Conservation (phyloP, 1,140 invertebrate species). For the Papilio helenus region DNA sequence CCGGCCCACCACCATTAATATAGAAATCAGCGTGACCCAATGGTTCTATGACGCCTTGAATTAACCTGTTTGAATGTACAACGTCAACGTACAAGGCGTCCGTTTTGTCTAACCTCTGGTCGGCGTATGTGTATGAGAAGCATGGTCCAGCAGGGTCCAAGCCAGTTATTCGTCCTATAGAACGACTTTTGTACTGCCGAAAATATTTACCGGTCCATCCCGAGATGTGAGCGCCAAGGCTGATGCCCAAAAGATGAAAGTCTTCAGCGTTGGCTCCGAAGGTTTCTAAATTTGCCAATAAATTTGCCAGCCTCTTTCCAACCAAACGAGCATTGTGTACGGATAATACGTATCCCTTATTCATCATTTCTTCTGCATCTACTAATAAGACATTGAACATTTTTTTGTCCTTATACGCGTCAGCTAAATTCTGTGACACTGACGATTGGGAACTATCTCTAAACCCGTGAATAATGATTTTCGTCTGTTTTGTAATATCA, state of each 20-base stretch:
- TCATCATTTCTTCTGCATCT: conserved; percentile 73
- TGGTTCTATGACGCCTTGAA: conserved; percentile 83
- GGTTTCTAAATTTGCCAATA: conserved; percentile 81
- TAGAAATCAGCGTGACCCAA: conserved; percentile 87
- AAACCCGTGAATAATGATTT: conserved; percentile 76
- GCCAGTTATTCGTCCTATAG: conserved; percentile 78
- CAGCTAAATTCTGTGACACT: conserved; percentile 66
- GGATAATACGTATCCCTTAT: conserved; percentile 69
- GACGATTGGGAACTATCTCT: conserved; percentile 71
- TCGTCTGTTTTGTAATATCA: conserved; percentile 76
- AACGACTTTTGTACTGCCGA: conserved; percentile 68
- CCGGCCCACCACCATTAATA: conserved; percentile 86
- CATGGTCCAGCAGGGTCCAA: conserved; percentile 84
- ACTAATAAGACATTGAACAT: conserved; percentile 75
- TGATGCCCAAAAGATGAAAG: conserved; percentile 85
- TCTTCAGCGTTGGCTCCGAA: conserved; percentile 77
- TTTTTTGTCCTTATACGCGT: conserved; percentile 71
- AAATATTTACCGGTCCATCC: conserved; percentile 85
- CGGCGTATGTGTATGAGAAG: conserved; percentile 75
- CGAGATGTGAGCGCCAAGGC: conserved; percentile 85
- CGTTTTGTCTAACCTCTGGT: conserved; percentile 83
- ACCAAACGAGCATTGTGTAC: conserved; percentile 74
- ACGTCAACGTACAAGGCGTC: conserved; percentile 86
- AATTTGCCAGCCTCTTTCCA: conserved; percentile 78
- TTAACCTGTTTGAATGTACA: conserved; percentile 85